Percentiles rank a stretch among this genome's conserved stretches.
These are phyloP conservation scores for Oceanodroma tethys DNA, from an alignment of 2,113 vertebrate genomes.

Conservation along the genomic window DNA sequence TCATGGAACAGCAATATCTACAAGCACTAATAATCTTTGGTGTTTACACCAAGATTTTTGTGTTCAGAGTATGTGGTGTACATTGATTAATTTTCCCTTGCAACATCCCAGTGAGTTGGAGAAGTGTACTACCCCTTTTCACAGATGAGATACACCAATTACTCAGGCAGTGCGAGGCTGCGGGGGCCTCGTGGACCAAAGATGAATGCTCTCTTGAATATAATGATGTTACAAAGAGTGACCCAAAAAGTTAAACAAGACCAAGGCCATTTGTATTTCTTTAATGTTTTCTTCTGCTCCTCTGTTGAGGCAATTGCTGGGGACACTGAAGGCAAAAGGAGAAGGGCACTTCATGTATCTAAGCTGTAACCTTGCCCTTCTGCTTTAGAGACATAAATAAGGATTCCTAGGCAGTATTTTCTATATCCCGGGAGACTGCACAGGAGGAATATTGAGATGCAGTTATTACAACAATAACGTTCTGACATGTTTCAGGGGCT, in stretches of 20 bases:
- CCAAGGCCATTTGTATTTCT: neutral
- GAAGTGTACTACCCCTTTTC: neutral
- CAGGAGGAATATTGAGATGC: neutral
- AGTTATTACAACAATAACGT: slow-evolving; percentile 15
- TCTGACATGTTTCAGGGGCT: neutral
- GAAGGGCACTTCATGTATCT: neutral
- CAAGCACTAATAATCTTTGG: too few relatives aligned
- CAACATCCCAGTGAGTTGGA: neutral
- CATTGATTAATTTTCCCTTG: neutral
- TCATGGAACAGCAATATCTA: neutral
- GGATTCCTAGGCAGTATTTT: neutral
- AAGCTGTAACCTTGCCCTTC: neutral
- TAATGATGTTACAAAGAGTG: neutral
- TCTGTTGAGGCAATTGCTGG: neutral
- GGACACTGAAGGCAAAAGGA: neutral
- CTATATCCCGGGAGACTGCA: neutral
- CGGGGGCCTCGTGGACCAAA: fast-evolving
- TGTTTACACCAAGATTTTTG: neutral
- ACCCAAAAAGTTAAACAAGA: neutral
- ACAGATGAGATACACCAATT: neutral
- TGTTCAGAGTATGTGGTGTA: neutral
- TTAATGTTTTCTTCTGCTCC: neutral
- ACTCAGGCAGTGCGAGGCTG: neutral
- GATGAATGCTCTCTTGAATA: neutral
- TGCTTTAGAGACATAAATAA: neutral